phyloP scores from a whole-genome alignment of 2,888 invertebrate genomes.

The Branchellion lobata region DNA sequence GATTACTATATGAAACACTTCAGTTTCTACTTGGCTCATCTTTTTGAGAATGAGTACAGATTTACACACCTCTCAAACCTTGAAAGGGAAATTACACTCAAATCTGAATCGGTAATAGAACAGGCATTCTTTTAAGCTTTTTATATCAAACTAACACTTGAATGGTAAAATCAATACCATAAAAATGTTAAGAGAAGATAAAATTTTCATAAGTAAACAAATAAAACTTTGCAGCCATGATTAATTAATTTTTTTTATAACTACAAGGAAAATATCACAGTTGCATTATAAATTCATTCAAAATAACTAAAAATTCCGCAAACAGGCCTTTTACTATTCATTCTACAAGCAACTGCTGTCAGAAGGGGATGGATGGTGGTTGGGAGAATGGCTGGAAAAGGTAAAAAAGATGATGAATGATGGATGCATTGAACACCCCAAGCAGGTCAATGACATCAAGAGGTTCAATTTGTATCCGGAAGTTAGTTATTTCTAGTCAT shows the following conservation, averaged over 20 bases:
- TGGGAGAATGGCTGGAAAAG: neutral
- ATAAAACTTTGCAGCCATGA: no score
- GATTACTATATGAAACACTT: no score
- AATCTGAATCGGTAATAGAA: constrained; percentile 32
- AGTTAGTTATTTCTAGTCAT: constrained; percentile 65
- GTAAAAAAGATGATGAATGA: constrained; percentile 70
- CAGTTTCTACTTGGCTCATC: constrained; percentile 13
- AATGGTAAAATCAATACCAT: no score
- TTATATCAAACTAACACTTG: no score
- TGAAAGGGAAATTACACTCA: constrained; percentile 38
- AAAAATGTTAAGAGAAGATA: no score
- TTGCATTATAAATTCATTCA: no score
- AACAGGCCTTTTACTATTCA: neutral
- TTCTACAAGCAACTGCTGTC: neutral
- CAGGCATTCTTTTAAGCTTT: neutral
- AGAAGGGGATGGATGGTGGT: neutral
- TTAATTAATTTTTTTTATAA: no score
- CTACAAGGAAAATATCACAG: no score
- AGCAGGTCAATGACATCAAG: constrained; percentile 76
- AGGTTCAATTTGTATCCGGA: constrained; percentile 83
- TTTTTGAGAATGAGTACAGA: constrained; percentile 37
- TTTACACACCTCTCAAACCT: constrained; percentile 31
- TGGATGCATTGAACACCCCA: constrained; percentile 77
- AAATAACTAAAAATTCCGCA: neutral
- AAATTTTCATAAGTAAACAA: neutral